phyloP scores from a whole-genome alignment of 2,888 invertebrate species.

The Anaspis maculata region DNA sequence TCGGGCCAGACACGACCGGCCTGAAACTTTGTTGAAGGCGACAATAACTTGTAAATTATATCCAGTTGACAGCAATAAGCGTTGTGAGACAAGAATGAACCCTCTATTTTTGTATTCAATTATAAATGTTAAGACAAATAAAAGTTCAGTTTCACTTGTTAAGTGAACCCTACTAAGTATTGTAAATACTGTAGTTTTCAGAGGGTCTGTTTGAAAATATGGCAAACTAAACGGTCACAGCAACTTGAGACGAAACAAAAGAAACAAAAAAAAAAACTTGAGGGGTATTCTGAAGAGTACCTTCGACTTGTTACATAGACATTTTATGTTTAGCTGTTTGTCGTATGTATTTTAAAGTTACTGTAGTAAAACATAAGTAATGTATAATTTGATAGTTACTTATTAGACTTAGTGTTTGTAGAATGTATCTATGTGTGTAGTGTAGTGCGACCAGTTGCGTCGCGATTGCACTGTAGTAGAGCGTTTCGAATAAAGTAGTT shows the following conservation, averaged over 20 bases:
- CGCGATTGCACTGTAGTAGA: slow-evolving; percentile 46
- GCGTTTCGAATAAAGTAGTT: slow-evolving; percentile 50
- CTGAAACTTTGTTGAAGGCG: no score
- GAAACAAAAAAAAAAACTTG: slow-evolving; percentile 8
- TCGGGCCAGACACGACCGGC: slow-evolving; percentile 15
- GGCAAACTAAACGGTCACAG: slow-evolving; percentile 21
- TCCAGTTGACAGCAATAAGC: slow-evolving; percentile 45
- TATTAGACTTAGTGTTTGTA: slow-evolving; percentile 39
- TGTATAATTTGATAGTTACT: slow-evolving; percentile 36
- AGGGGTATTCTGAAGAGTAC: slow-evolving; percentile 5
- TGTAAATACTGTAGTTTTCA: slow-evolving; percentile 33
- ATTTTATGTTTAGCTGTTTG: slow-evolving; percentile 39
- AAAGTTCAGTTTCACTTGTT: slow-evolving; percentile 33
- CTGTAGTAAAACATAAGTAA: slow-evolving; percentile 37
- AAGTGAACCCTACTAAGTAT: slow-evolving; percentile 30
- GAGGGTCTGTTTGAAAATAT: slow-evolving; percentile 36
- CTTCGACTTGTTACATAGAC: slow-evolving; percentile 26
- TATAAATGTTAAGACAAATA: slow-evolving; percentile 37
- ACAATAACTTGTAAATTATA: slow-evolving; percentile 36
- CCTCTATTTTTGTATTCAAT: slow-evolving; percentile 47
- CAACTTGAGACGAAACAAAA: no score
- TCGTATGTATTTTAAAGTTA: slow-evolving; percentile 41
- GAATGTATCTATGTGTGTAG: slow-evolving; percentile 44
- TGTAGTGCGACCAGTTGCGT: slow-evolving; percentile 37
- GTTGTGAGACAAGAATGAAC: slow-evolving; percentile 43